These are phyloP conservation scores for Drosophila setosimentum DNA, from an alignment of 2,888 invertebrate species.

Conservation along the genomic window DNA sequence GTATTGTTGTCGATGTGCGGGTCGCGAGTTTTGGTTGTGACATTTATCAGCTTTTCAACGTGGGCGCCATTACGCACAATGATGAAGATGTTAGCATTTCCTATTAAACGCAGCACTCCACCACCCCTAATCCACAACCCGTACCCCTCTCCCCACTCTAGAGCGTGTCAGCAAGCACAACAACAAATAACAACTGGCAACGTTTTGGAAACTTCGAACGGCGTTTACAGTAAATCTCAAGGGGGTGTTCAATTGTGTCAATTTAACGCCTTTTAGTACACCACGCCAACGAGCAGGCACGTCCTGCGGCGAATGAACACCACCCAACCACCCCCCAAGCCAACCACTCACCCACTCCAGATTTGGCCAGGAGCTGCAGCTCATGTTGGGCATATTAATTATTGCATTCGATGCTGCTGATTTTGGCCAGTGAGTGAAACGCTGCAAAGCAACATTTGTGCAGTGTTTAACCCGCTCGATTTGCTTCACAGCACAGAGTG, in stretches of 20 bases:
- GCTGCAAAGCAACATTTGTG: slow-evolving; percentile 34
- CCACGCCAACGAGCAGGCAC: slow-evolving; percentile 35
- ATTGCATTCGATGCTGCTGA: slow-evolving; percentile 54
- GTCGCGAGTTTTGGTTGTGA: slow-evolving; percentile 21
- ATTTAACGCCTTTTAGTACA: slow-evolving; percentile 79
- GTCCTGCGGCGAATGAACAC: slow-evolving; percentile 3
- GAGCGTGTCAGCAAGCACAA: slow-evolving; percentile 27
- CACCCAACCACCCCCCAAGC: slow-evolving; percentile 7
- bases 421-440: slow-evolving; percentile 18
- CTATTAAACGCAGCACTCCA: slow-evolving; percentile 66
- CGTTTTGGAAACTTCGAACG: slow-evolving; percentile 33
- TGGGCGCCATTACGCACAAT: slow-evolving; percentile 49
- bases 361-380: slow-evolving; percentile 20
- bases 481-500: slow-evolving; percentile 64
- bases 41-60: slow-evolving; percentile 55
- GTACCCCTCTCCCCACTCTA: background rate
- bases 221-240: slow-evolving; percentile 64
- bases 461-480: slow-evolving; percentile 72
- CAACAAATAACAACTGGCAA: slow-evolving; percentile 30
- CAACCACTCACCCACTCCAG: slow-evolving; percentile 12
- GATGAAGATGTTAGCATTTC: slow-evolving; percentile 78
- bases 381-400: slow-evolving; percentile 79
- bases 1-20: slow-evolving; percentile 21
- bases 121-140: slow-evolving; percentile 9
- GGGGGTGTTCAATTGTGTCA: slow-evolving; percentile 81